Evolutionary conservation across 1,140 invertebrate species (phyloP), one percentile per base, ranked within the genome.

Genomic region (Drosophila gunungcola): DNA sequence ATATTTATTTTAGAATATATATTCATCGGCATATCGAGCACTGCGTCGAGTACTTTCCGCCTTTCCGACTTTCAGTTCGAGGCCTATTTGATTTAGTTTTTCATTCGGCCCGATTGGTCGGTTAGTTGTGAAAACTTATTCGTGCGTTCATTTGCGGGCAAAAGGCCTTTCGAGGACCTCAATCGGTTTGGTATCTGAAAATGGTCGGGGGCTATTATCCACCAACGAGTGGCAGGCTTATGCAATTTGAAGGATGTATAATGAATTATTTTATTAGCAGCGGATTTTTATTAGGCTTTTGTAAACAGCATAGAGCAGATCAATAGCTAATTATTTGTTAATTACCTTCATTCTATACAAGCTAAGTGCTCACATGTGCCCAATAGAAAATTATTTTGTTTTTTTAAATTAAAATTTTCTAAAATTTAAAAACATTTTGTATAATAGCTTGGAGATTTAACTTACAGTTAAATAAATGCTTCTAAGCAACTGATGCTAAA

Each of bases 1-100:
- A 89, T 88, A 88, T 88, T 90, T 88, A 86, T 86, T 86, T 86
- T 83, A 83, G 79, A 80, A 89, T 78, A 80, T 62, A 67, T 63
- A 82, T 64, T 60, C 48, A 73, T 65, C 48, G 55, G 38, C 73
- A 70, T 36, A 68, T 54, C 49, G 72, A 75, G 63, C 42, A 63
- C 63, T 10, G 51, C 67, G 4, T 88, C 41, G 70, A 88, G 83
- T 54, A 43, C 56, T 63, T 89, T 65, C 76, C 73, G 76, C 85
- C 69, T 77, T 21, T 21, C 16, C 16, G 76, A 89, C 51, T 73
- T 78, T 77, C 55, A 77, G 73, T 48, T 84, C 57, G 74, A 88
- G 84, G 77, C 63, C 52, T 73, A 77, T 83, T 84, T 84, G 80
- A 77, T 80, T 89, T 83, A 89, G 79, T 79, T 83, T 60, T 48